Percentiles rank a stretch among this genome's conserved stretches.
Evolutionary conservation across 2,113 vertebrate genomes (phyloP).

Genomic region (Pseudopodoces humilis): DNA sequence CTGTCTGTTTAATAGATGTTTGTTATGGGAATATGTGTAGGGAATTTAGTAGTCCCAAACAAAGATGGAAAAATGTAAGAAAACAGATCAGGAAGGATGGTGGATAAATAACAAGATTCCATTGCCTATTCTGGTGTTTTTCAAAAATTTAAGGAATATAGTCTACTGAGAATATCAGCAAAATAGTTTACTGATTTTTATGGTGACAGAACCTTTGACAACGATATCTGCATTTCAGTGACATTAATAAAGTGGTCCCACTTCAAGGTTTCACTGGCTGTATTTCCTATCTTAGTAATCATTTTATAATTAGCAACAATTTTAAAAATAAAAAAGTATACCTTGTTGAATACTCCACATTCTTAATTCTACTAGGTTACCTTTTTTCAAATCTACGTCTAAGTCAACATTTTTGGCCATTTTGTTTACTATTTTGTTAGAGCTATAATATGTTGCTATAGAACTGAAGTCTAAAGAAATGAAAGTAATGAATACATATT

Average conservation of each 20-base stretch:
- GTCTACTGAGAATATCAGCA: neutral
- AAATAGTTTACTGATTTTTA: neutral
- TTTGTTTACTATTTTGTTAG: neutral
- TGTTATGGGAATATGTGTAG: neutral
- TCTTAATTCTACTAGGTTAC: neutral
- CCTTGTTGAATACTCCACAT: neutral
- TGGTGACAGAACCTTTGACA: neutral
- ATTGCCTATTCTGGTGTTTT: neutral
- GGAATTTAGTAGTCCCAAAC: neutral
- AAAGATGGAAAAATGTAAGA: neutral
- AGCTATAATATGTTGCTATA: neutral
- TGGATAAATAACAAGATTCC: neutral
- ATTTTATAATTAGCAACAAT: neutral
- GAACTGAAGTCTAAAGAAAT: slow-evolving; percentile 23
- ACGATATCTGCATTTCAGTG: neutral
- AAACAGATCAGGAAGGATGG: neutral
- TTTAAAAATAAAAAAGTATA: neutral
- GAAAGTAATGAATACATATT: slow-evolving; percentile 13
- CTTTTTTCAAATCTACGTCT: neutral
- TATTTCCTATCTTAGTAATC: neutral
- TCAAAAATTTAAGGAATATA: neutral
- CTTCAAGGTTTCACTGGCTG: neutral
- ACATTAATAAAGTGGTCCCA: neutral
- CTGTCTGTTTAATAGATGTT: neutral
- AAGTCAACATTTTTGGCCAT: neutral